A percentile compares a stretch with the other conserved stretches of the same genome.
phyloP scores from a whole-genome alignment of 2,797 vertebrate species.

The Pristis pectinata region DNA sequence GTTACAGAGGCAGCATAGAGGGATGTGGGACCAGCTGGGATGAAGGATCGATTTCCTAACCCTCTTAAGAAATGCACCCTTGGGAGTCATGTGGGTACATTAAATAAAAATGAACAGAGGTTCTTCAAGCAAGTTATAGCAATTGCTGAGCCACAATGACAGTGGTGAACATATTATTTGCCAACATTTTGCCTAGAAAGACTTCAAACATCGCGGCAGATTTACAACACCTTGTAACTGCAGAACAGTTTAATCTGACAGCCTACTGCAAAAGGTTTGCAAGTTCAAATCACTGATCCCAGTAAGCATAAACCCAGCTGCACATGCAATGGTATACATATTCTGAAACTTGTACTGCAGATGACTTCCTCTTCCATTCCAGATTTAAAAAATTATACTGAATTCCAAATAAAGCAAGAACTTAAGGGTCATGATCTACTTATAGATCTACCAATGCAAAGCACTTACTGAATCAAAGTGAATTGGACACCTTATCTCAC shows the following conservation, averaged over 20 bases:
- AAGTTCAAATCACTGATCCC: background rate
- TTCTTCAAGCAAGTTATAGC: conserved; percentile 17
- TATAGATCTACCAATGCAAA: background rate
- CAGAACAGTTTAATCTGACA: background rate
- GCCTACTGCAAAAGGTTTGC: background rate
- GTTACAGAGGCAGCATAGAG: background rate
- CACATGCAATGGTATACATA: background rate
- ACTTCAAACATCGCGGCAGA: background rate
- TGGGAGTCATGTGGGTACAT: conserved; percentile 17
- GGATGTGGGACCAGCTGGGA: conserved; percentile 24
- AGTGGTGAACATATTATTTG: background rate
- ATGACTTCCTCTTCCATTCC: background rate
- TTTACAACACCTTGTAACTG: background rate
- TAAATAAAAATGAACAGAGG: background rate
- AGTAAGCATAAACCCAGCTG: background rate
- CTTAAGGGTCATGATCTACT: background rate
- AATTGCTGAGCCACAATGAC: background rate
- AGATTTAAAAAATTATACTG: background rate
- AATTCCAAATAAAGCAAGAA: background rate
- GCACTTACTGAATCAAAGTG: background rate
- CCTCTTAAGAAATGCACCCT: conserved; percentile 12
- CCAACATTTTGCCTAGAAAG: conserved; percentile 21
- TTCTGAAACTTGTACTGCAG: background rate
- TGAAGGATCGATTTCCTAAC: conserved; percentile 34
- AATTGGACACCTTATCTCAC: background rate